Percentiles rank a stretch among this genome's conserved stretches.
Evolutionary conservation across 2,888 invertebrate species (phyloP).

Genomic region (Malacosoma neustria): DNA sequence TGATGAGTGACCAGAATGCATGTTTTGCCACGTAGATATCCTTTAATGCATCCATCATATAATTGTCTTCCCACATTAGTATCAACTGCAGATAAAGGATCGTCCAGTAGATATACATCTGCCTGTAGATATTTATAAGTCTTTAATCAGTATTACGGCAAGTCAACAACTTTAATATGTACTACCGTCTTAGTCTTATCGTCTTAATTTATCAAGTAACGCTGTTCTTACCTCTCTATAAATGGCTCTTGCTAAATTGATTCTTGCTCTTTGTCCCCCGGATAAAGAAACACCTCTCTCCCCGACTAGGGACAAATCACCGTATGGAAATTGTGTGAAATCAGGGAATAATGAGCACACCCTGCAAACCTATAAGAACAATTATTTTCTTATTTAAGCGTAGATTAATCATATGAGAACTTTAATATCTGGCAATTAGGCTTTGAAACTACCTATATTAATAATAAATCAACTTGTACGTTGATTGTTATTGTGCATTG

Average conservation of each 20-base stretch:
- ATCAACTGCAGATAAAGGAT: constrained; percentile 89
- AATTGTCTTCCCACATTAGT: constrained; percentile 83
- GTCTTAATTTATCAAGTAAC: too few species aligned
- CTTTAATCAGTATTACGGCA: too few species aligned
- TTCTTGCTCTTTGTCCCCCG: constrained; percentile 88
- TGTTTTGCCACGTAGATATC: constrained; percentile 78
- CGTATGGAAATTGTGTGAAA: constrained; percentile 82
- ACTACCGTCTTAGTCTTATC: too few species aligned
- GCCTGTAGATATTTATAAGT: constrained; percentile 65
- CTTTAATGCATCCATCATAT: constrained; percentile 82
- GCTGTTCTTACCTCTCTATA: constrained; percentile 80
- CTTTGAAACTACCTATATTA: too few species aligned
- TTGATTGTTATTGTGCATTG: too few species aligned
- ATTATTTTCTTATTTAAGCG: neutral
- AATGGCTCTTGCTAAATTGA: constrained; percentile 85
- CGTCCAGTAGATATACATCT: constrained; percentile 86
- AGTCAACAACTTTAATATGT: too few species aligned
- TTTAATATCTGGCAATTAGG: too few species aligned
- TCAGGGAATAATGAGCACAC: constrained; percentile 80
- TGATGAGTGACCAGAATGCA: constrained; percentile 90
- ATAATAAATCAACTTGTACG: too few species aligned
- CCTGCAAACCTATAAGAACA: constrained; percentile 65
- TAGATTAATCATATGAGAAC: too few species aligned
- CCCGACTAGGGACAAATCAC: constrained; percentile 86
- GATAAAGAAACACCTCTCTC: constrained; percentile 87